phyloP scores from a whole-genome alignment of 2,888 invertebrate species.

The Pseudanteris insignis region DNA sequence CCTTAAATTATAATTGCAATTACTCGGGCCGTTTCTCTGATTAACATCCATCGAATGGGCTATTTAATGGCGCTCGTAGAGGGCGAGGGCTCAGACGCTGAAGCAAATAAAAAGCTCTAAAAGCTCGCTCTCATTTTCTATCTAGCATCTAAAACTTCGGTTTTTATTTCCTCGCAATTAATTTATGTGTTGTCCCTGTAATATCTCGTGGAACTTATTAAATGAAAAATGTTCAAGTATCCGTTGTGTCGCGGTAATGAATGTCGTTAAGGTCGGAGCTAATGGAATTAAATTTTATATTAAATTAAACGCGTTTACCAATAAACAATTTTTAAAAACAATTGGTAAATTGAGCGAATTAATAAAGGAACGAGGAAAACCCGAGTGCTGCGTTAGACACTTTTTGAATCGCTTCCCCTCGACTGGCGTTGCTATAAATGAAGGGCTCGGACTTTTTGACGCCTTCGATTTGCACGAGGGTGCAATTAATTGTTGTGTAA shows the following conservation, averaged over 20 bases:
- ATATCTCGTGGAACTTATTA: constrained; percentile 37
- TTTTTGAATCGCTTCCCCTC: no score
- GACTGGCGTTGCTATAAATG: neutral
- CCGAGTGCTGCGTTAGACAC: no score
- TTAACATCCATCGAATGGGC: constrained; percentile 22
- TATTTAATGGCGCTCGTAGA: constrained; percentile 16
- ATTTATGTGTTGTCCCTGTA: constrained; percentile 31
- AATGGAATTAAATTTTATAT: no score
- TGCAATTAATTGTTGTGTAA: constrained; percentile 25
- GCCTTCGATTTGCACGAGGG: constrained; percentile 22
- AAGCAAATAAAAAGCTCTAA: constrained; percentile 1
- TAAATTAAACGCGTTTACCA: no score
- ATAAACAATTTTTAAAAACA: no score
- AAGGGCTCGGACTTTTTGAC: constrained; percentile 15
- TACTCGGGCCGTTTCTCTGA: constrained; percentile 25
- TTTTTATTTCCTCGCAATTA: constrained; percentile 37
- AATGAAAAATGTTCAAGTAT: no score
- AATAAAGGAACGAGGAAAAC: no score
- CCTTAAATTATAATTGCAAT: constrained; percentile 34
- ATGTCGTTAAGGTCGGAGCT: no score
- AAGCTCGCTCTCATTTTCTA: constrained; percentile 13
- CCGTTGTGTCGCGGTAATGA: no score
- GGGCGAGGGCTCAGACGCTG: neutral
- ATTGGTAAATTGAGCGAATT: no score
- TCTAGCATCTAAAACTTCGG: constrained; percentile 29